A percentile compares a stretch with the other conserved stretches of the same genome.
Conservation (phyloP, 2,888 invertebrate species). For the Drosophila neotestacea region DNA sequence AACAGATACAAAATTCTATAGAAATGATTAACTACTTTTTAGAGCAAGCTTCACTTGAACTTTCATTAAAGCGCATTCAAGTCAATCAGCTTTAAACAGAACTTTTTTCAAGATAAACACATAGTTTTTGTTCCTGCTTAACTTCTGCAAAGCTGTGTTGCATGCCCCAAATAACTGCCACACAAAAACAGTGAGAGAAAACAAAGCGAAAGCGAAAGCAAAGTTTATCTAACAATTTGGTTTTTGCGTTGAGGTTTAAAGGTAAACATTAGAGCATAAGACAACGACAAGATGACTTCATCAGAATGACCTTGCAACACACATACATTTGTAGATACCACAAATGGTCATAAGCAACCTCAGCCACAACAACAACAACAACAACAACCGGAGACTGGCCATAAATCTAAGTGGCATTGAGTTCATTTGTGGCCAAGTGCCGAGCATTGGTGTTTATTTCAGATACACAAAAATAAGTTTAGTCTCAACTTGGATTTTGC, state of each 20-base stretch:
- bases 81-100: slow-evolving; percentile 2
- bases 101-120: neutral
- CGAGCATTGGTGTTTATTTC: slow-evolving; percentile 45
- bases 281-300: slow-evolving; percentile 52
- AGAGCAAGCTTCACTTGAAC: neutral
- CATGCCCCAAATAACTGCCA: slow-evolving; percentile 8
- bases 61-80: neutral
- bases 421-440: slow-evolving; percentile 38
- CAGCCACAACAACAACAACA: slow-evolving; percentile 32
- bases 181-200: neutral
- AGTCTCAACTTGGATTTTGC: slow-evolving; percentile 30
- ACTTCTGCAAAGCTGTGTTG: neutral
- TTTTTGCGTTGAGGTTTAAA: slow-evolving; percentile 41
- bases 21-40: neutral
- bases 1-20: neutral
- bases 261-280: slow-evolving; percentile 35
- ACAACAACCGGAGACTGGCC: slow-evolving; percentile 52
- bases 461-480: slow-evolving; percentile 39
- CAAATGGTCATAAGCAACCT: slow-evolving; percentile 42
- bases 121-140: neutral
- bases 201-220: neutral
- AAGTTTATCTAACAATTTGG: slow-evolving; percentile 25
- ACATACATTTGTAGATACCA: slow-evolving; percentile 21
- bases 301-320: slow-evolving; percentile 55
- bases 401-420: slow-evolving; percentile 62